Base-by-base conservation (phyloP, 2,797 vertebrate genomes). In the Hyperoplus lanceolatus region DNA sequence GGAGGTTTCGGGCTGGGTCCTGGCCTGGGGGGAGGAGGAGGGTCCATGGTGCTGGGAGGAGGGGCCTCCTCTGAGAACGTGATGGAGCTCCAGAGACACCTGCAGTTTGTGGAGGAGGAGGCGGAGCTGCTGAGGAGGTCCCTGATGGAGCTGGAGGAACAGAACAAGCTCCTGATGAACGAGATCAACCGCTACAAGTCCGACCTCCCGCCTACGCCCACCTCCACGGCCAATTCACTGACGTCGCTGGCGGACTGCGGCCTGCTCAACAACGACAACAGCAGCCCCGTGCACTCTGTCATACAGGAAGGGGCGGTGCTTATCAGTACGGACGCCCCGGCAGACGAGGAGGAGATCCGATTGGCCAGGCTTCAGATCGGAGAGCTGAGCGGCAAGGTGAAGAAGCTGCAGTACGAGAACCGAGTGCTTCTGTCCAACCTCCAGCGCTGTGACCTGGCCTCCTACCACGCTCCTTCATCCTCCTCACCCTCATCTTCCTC, bases 51-150 rank as follows among this genome's bases (percentile, higher is more conserved):
- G 3, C 91, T 92, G 1, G 81, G 93, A 0, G 95, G 95, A 0
- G 89, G 95, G 0, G 96, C 97, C 0, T 92, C 94, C 0, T 96
- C 96, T 29, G 98, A 99, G 87, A 98, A 96, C 1, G 87, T 97
- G 87, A 96, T 94, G 0, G 98, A 99, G 90, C 95, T 99, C 82
- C 96, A 97, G 86, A 93, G 98, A 60, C 98, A 99, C 87, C 94
- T 99, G 76, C 98, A 99, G 95, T 99, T 99, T 0, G 98, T 99
- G 81, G 98, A 99, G 92, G 98, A 99, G 94, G 98, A 99, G 91
- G 98, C 98, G 0, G 98, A 99, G 84, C 96, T 99, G 6, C 94
- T 99, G 77, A 93, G 97, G 67, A 94, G 98, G 82, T 99, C 98
- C 0, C 94, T 99, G 3, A 96, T 98, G 0, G 98, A 99, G 91